These are phyloP conservation scores for Callyntrura sp. DNA, from an alignment of 2,888 invertebrate species.

Conservation along the genomic window DNA sequence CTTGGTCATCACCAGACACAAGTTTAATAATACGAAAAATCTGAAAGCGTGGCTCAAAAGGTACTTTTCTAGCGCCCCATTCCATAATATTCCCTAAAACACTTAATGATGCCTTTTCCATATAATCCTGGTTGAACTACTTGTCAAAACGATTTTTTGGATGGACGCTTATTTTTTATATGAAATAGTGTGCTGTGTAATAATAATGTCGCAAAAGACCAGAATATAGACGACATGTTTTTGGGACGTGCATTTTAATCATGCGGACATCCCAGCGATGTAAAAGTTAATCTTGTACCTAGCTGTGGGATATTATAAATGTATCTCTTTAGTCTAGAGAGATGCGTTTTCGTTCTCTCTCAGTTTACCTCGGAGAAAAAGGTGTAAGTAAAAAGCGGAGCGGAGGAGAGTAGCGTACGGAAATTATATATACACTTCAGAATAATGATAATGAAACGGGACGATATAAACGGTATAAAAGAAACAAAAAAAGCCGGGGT, in stretches of 20 bases:
- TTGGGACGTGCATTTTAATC: background rate
- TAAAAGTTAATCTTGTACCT: no score
- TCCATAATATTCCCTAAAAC: background rate
- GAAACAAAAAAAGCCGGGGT: no score
- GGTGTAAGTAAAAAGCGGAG: no score
- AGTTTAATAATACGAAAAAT: conserved; percentile 1
- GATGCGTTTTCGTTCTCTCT: no score
- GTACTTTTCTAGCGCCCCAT: background rate
- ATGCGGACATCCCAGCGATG: background rate
- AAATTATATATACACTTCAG: no score
- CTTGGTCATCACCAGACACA: background rate
- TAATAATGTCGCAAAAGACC: background rate
- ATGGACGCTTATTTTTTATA: conserved; percentile 18
- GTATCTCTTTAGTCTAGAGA: no score
- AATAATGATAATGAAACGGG: no score
- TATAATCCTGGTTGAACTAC: background rate
- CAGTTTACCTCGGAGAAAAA: no score
- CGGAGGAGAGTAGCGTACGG: no score
- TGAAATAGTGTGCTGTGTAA: background rate
- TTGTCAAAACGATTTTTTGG: background rate
- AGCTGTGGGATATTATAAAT: no score
- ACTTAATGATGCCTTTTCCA: background rate
- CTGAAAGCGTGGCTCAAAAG: background rate
- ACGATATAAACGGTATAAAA: no score
- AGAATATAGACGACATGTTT: background rate